A percentile compares a stretch with the other conserved stretches of the same genome.
Conservation (phyloP, 1,140 invertebrate species). For the Camponotus vicinus region DNA sequence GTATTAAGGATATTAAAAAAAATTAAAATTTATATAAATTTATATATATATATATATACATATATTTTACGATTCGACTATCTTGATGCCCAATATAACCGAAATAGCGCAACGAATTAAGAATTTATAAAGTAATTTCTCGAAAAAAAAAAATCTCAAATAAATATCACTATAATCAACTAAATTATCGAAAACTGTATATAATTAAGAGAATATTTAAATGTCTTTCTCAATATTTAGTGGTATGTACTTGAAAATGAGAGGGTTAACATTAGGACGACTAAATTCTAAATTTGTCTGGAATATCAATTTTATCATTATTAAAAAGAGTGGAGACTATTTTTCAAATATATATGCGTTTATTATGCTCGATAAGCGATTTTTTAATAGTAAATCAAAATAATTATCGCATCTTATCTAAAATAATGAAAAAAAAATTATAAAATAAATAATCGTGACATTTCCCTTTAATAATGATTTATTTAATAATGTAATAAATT, state of each 20-base stretch:
- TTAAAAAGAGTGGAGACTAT: background rate
- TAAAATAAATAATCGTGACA: background rate
- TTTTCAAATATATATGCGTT: background rate
- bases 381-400: background rate
- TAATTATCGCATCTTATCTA: background rate
- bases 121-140: constrained; percentile 45
- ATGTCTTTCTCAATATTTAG: constrained; percentile 42
- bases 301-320: background rate
- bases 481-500: constrained; percentile 7
- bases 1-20: background rate
- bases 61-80: constrained; percentile 47
- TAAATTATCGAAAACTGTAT: constrained; percentile 33
- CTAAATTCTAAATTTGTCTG: constrained; percentile 12
- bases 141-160: background rate
- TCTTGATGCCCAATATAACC: constrained; percentile 25
- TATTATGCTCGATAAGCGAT: background rate
- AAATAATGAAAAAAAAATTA: background rate
- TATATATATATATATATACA: constrained; percentile 20
- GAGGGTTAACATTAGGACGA: constrained; percentile 33
- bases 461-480: background rate
- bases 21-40: background rate
- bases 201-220: constrained; percentile 41
- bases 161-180: constrained; percentile 31
- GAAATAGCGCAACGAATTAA: constrained; percentile 39
- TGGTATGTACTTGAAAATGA: constrained; percentile 22